Base-by-base conservation (phyloP, 1,140 invertebrate species). In the Sinella curviseta region DNA sequence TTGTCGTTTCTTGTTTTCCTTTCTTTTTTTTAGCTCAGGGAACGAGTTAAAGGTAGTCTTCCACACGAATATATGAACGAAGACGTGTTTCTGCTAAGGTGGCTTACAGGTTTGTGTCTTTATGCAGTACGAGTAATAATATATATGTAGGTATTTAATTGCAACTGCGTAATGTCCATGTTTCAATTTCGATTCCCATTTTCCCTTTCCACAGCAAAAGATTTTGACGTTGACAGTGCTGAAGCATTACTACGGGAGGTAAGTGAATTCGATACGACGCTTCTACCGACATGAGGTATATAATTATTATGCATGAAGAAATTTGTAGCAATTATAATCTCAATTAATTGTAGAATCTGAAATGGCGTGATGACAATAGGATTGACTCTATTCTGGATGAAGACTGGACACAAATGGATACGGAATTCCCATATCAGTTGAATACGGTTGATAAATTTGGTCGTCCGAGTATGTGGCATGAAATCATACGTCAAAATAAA, bases 91-190 rank as follows among this genome's bases (percentile, higher is more conserved):
- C 4, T 60, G 55, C 55, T 60, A 24, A 12, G 55, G 4, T 60
- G 55, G 55, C 24, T 60, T n/a, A 14, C 55, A 60, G 55, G 55
- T 60, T 60, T 60, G n/a, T n/a, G n/a, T n/a, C n/a, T n/a, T n/a
- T n/a, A n/a, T n/a, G n/a, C n/a, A n/a, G n/a, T n/a, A n/a, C n/a
- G n/a, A n/a, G n/a, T n/a, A n/a, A n/a, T n/a, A n/a, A n/a, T 14
- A n/a, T n/a, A 14, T 60, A 60, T 60, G 3, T 60, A n/a, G 24
- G 4, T 14, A n/a, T n/a, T n/a, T n/a, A n/a, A n/a, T n/a, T n/a
- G n/a, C n/a, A n/a, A n/a, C n/a, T n/a, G n/a, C n/a, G n/a, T n/a
- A n/a, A n/a, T n/a, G n/a, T n/a, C n/a, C n/a, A n/a, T n/a, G n/a
- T n/a, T n/a, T n/a, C n/a, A n/a, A n/a, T n/a, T n/a, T n/a, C n/a